Evolutionary conservation across 2,797 vertebrate genomes (phyloP), one percentile per base, ranked within the genome.

Genomic region (Clamator glandarius): DNA sequence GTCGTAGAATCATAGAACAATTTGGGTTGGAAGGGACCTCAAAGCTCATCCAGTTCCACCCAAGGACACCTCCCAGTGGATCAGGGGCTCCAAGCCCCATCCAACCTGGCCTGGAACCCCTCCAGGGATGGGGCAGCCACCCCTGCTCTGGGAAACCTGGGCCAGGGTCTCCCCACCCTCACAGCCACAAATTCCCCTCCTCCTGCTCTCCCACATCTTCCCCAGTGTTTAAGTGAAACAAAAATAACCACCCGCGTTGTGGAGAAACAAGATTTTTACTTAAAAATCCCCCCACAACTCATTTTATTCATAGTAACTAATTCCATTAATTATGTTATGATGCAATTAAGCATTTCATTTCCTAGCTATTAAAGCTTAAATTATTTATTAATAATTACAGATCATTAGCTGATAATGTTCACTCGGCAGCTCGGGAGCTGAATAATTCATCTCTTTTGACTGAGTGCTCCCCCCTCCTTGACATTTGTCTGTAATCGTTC

Each of bases 351-450:
- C 97, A 96, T 97, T 98, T 97, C 95, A 98, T 98, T 98, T 98
- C 96, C 95, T 90, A 93, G 94, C 96, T 97, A 97, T 97, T 98
- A 98, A 96, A 58, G 87, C 87, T 95, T 97, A 96, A 97, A 97
- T 98, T 97, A 98, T 98, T 98, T 97, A 98, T 98, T 98, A 98
- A 97, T 97, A 98, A 97, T 98, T 98, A 95, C 70, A 97, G 96
- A 98, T 98, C 94, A 96, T 97, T 97, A 97, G 90, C 96, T 96
- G 97, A 97, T 97, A 98, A 89, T 78, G 87, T 95, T 97, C 96
- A 54, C 79, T 84, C 41, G 52, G 89, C 90, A 86, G 95, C 95
- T 61, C 25, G 18, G 80, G 73, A 95, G 74, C 96, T 97, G 96
- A 97, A 98, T 97, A 97, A 97, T 97, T 97, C 78, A 97, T 92